These are phyloP conservation scores for Palythoa heliodiscus DNA, from an alignment of 92 coral and sea anemone genomes.

Conservation along the genomic window DNA sequence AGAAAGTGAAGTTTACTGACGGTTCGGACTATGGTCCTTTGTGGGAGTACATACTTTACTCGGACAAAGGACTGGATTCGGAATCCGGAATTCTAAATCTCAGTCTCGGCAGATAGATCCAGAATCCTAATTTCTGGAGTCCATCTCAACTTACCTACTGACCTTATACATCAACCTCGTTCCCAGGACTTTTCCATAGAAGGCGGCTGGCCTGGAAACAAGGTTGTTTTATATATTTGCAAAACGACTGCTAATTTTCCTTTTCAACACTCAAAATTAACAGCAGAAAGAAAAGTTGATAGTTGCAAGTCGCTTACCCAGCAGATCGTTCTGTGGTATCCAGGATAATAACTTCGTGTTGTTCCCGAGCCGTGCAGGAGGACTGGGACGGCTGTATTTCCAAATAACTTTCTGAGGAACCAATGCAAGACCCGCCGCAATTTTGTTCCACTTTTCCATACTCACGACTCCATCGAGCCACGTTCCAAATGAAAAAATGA, in stretches of 20 bases:
- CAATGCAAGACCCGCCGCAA: conserved; percentile 27
- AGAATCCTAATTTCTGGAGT: too few relatives aligned
- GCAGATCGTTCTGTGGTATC: conserved; percentile 40
- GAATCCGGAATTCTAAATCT: too few relatives aligned
- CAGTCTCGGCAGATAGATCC: too few relatives aligned
- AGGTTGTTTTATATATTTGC: too few relatives aligned
- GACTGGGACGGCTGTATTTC: conserved; percentile 20
- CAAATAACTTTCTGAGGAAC: conserved; percentile 32
- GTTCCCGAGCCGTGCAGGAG: conserved; percentile 12
- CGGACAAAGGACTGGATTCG: too few relatives aligned
- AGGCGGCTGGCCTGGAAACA: too few relatives aligned
- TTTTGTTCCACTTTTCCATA: neutral
- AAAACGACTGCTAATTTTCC: too few relatives aligned
- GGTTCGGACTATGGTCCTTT: neutral
- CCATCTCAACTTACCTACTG: too few relatives aligned
- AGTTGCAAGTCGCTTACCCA: conserved; percentile 16
- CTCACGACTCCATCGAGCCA: conserved; percentile 24
- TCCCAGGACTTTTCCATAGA: too few relatives aligned
- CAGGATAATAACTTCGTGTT: conserved; percentile 29
- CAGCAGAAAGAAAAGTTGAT: neutral
- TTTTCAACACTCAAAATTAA: neutral
- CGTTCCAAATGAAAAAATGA: conserved; percentile 29
- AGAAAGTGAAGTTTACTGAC: neutral
- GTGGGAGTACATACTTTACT: too few relatives aligned
- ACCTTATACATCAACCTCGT: too few relatives aligned